Evolutionary conservation across 2,888 invertebrate genomes (phyloP).

Genomic region (Oegoconia quadripuncta): DNA sequence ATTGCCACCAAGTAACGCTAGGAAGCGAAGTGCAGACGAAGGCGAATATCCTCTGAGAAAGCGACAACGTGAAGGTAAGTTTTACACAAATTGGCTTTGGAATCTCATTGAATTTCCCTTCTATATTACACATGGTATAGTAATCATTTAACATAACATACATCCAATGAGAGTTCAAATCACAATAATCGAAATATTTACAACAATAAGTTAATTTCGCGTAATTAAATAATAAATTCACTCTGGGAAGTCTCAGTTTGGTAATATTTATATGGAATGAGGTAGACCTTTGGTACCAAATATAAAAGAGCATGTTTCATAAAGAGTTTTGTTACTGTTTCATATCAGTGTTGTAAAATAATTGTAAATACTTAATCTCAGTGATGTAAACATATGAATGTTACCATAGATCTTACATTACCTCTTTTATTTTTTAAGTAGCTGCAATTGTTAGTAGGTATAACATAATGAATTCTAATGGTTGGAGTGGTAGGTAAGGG

Average conservation of each 20-base stretch:
- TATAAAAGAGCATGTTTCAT: too few species aligned
- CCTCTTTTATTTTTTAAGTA: too few species aligned
- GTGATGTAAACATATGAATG: too few species aligned
- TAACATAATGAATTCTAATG: too few species aligned
- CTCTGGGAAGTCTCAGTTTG: conserved; percentile 22
- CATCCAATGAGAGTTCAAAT: conserved; percentile 42
- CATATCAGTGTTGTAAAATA: conserved; percentile 21
- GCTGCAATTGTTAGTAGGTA: too few species aligned
- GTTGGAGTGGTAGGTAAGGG: too few species aligned
- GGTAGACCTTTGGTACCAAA: neutral
- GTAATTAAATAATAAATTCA: too few species aligned
- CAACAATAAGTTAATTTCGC: too few species aligned
- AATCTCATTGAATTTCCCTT: conserved; percentile 43
- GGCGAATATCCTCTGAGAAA: conserved; percentile 55
- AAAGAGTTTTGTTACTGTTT: conserved; percentile 35
- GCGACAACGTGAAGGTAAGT: conserved; percentile 68
- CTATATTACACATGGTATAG: neutral
- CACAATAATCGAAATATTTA: conserved; percentile 1
- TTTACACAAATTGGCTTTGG: conserved; percentile 25
- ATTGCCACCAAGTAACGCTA: conserved; percentile 39
- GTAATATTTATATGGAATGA: neutral
- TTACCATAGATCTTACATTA: too few species aligned
- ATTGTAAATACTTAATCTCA: too few species aligned
- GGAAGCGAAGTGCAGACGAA: conserved; percentile 65
- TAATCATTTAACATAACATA: conserved; percentile 9